Conservation (phyloP, 2,888 invertebrate genomes). For the Cephus sareptanus region DNA sequence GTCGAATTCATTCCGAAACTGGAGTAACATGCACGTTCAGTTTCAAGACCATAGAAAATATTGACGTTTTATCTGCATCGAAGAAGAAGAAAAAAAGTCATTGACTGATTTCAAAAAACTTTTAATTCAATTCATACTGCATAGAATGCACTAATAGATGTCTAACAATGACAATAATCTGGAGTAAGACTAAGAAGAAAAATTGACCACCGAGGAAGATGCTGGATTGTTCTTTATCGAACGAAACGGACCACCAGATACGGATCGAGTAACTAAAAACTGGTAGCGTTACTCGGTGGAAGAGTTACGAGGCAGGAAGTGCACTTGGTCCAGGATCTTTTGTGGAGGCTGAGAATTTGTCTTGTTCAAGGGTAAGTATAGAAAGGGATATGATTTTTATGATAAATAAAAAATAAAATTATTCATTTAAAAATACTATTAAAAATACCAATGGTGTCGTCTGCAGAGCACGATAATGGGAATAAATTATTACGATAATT, state of each 20-base stretch:
- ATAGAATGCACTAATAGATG: not conserved
- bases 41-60: not conserved
- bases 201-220: not conserved
- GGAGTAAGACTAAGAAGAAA: not conserved
- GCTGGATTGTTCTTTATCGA: not conserved
- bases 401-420: not conserved
- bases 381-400: not conserved
- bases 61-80: no score
- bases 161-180: not conserved
- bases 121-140: not conserved
- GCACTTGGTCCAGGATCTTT: not conserved
- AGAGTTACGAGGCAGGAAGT: not conserved
- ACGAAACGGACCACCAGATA: conserved; percentile 47
- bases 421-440: not conserved
- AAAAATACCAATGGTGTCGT: not conserved
- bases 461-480: not conserved
- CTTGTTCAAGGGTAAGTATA: not conserved
- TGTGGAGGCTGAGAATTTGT: not conserved
- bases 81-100: no score
- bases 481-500: not conserved
- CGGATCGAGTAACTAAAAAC: conserved; percentile 50
- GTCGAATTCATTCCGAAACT: not conserved
- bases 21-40: not conserved
- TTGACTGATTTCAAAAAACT: not conserved
- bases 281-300: conserved; percentile 29